Evolutionary conservation across 92 coral and sea anemone species (phyloP), one percentile per base, ranked within the genome.

Genomic region (Ricordea florida): DNA sequence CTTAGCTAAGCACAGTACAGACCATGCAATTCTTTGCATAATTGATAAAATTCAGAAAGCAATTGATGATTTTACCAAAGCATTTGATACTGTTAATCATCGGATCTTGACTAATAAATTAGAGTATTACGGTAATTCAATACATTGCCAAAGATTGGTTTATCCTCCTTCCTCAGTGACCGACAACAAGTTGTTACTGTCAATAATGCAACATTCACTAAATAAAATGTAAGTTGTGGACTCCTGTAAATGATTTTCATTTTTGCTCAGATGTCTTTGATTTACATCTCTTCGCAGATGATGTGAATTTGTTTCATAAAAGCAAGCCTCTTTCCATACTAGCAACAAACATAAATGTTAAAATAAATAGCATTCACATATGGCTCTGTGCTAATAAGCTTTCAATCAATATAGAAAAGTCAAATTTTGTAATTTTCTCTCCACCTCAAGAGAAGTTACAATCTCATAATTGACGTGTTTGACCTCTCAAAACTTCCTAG

Each of bases 341-440:
- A 28, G 86, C 79, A 56, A 11, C 40, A 38, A 65, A 25, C 18
- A 28, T 74, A 17, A 83, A 71, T 72, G 22, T 16, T 43, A 70
- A 85, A 52, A 25, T 85, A 26, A 23, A 47, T 44, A 85, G 79
- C 47, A 57, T 79, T 28, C 32, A 70, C 41, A 57, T 37, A 28
- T 79, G 90, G 90, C 44, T 85, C 29, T 79, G 82, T n/a, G n/a
- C n/a, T n/a, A 67, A 84, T 38, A 84, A 65, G 52, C 63, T 82
- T 49, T 51, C 83, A 7, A 56, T 69, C 22, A 69, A 84, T 38
- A 65, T 57, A 27, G 89, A 84, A 2, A 84, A 84, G 59, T 77
- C 84, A 14, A 84, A 51, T 51, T 81, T 45, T 84, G 62, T 56
- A 2, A 25, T 82, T n/a, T 82, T 82, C 37, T 82, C 73, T 55